These are phyloP conservation scores for Willisornis vidua DNA, from an alignment of 2,113 vertebrate species.

Conservation along the genomic window DNA sequence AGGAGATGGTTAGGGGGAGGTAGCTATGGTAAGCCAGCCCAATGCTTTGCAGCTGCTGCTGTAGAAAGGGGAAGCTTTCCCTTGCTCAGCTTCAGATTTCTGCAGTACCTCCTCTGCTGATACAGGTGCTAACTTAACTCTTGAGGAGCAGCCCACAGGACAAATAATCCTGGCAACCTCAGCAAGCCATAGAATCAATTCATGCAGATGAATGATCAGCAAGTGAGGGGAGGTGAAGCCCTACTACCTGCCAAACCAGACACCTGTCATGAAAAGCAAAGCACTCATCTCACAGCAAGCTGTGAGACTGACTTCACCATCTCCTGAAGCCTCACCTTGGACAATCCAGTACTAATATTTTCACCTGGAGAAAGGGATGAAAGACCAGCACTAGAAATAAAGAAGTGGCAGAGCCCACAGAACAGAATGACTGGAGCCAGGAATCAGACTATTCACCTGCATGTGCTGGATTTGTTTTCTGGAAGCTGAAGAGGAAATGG, in stretches of 20 bases:
- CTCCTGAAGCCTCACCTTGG: not conserved
- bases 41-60: not conserved
- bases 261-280: not conserved
- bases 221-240: not conserved
- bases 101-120: not conserved
- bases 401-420: not conserved
- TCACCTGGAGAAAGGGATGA: not conserved
- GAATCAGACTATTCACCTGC: not conserved
- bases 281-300: not conserved
- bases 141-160: not conserved
- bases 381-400: not conserved
- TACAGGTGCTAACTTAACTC: not conserved
- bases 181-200: not conserved
- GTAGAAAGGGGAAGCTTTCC: not conserved
- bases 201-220: not conserved
- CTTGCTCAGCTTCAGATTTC: not conserved
- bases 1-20: not conserved
- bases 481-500: not conserved
- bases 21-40: not conserved
- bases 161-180: not conserved
- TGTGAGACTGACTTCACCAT: not conserved
- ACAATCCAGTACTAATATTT: not conserved
- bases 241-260: not conserved
- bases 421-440: not conserved
- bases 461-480: not conserved